Evolutionary conservation across 2,888 invertebrate genomes (phyloP).

Genomic region (Sepiola atlantica): DNA sequence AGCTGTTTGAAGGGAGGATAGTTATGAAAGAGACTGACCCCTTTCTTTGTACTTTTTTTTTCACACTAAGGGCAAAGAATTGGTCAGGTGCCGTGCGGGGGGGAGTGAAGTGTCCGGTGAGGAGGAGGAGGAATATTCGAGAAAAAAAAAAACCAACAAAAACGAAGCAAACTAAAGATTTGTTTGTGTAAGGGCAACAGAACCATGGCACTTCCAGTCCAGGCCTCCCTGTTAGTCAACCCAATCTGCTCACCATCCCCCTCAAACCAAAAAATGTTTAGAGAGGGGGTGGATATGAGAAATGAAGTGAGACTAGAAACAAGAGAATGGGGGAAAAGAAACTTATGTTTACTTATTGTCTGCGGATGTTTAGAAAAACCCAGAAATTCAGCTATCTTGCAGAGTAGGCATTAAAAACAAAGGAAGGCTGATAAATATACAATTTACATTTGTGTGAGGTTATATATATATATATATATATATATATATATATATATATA

Average conservation of each 20-base stretch:
- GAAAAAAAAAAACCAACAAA: no score
- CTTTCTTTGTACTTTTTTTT: slow-evolving; percentile 12
- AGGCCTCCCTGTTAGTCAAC: not conserved
- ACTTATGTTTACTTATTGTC: not conserved
- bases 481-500: not conserved
- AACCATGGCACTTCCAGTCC: not conserved
- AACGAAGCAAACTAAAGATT: not conserved
- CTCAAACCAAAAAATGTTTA: not conserved
- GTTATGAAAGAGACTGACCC: slow-evolving; percentile 21
- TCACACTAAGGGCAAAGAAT: slow-evolving; percentile 6
- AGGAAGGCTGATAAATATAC: not conserved
- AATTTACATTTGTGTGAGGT: not conserved
- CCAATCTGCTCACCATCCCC: not conserved
- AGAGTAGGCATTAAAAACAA: not conserved
- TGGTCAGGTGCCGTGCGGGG: not conserved
- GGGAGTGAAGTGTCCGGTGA: not conserved
- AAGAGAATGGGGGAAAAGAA: not conserved
- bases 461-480: not conserved
- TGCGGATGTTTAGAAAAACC: slow-evolving; percentile 8
- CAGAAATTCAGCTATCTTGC: not conserved
- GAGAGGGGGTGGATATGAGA: not conserved
- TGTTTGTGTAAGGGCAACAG: slow-evolving; percentile 32
- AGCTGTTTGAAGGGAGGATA: not conserved
- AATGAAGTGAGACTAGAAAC: not conserved
- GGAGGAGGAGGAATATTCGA: no score